A percentile compares a stretch with the other conserved stretches of the same genome.
Evolutionary conservation across 2,888 invertebrate genomes (phyloP).

Genomic region (Anaspis maculata): DNA sequence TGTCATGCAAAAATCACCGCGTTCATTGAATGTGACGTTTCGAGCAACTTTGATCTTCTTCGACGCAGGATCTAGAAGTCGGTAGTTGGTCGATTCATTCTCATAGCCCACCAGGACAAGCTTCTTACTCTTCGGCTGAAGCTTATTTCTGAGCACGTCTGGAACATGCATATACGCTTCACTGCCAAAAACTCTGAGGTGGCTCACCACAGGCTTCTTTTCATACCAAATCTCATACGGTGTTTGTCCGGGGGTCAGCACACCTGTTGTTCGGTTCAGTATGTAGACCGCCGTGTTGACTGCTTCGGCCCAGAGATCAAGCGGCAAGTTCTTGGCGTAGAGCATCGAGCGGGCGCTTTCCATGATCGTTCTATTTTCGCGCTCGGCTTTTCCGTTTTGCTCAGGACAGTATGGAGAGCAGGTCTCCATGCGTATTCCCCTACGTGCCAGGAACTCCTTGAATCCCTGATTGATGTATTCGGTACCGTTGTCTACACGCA

Average conservation of each 20-base stretch:
- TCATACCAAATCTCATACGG: conserved; percentile 9
- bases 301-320: conserved; percentile 13
- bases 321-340: conserved; percentile 8
- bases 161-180: conserved; percentile 13
- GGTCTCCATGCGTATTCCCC: conserved; percentile 7
- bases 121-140: conserved; percentile 1
- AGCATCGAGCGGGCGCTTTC: conserved; percentile 14
- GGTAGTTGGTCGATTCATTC: conserved; percentile 1
- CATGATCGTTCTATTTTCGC: conserved; percentile 10
- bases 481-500: conserved; percentile 8
- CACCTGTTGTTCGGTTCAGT: too few relatives aligned
- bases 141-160: conserved; percentile 5
- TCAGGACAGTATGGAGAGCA: conserved; percentile 5
- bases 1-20: too few relatives aligned
- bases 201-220: conserved; percentile 16
- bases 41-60: conserved; percentile 1
- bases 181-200: conserved; percentile 16
- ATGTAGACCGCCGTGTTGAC: conserved; percentile 8
- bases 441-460: conserved; percentile 2
- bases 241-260: conserved; percentile 1
- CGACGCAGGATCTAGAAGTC: conserved; percentile 1
- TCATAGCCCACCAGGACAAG: conserved; percentile 3
- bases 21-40: conserved; percentile 4
- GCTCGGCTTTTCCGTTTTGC: conserved; percentile 9
- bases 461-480: conserved; percentile 9